Evolutionary conservation across 2,888 invertebrate species (phyloP).

Genomic region (Chelonus formosanus): DNA sequence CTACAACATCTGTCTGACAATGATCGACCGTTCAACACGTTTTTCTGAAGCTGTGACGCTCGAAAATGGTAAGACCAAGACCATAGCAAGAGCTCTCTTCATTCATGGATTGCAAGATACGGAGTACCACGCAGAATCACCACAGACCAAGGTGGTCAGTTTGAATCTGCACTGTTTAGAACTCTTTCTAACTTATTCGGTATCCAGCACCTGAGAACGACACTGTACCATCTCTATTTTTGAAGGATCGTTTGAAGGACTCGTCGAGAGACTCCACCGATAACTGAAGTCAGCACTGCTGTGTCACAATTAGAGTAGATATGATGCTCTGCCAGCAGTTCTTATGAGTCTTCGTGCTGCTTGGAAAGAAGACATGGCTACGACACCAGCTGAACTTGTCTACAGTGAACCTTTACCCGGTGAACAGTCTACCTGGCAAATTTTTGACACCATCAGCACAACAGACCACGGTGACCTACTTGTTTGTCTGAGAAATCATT

Average conservation of each 20-base stretch:
- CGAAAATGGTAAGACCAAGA: neutral
- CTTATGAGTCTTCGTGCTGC: too few relatives aligned
- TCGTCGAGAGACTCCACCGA: conserved; percentile 4
- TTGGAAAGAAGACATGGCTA: too few relatives aligned
- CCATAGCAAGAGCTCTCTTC: neutral
- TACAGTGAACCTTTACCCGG: too few relatives aligned
- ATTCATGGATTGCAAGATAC: neutral
- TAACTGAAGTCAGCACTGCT: conserved; percentile 7
- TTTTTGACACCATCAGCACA: too few relatives aligned
- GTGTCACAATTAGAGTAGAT: conserved; percentile 13
- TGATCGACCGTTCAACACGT: neutral
- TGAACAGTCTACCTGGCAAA: too few relatives aligned
- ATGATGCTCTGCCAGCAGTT: neutral
- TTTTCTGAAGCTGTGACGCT: neutral
- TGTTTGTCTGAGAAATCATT: too few relatives aligned
- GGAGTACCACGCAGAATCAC: neutral
- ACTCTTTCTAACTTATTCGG: neutral
- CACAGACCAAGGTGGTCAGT: neutral
- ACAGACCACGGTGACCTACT: too few relatives aligned
- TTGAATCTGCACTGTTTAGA: neutral
- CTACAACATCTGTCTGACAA: conserved; percentile 2
- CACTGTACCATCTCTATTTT: neutral
- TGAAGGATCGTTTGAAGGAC: neutral
- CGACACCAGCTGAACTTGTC: too few relatives aligned
- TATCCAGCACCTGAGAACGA: neutral